Evolutionary conservation across 2,797 vertebrate genomes (phyloP).

Genomic region (Gymnocypris eckloni): DNA sequence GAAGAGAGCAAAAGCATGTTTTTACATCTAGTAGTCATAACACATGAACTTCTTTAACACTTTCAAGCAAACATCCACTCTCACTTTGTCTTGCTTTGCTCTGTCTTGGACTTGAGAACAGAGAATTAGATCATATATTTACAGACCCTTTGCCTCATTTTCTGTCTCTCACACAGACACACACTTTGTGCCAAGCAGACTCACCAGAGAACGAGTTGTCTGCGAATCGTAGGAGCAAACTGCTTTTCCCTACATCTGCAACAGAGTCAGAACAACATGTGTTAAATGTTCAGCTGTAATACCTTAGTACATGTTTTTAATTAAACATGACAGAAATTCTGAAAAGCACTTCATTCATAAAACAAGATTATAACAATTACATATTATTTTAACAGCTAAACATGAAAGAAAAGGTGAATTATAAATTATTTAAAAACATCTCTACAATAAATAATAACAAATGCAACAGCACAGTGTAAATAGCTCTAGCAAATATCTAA

Average conservation of each 20-base stretch:
- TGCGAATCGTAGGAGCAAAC: constrained; percentile 84
- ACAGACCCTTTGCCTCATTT: neutral
- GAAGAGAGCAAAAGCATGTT: constrained; percentile 17
- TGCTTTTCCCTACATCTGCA: constrained; percentile 88
- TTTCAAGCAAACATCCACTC: neutral
- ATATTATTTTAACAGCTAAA: neutral
- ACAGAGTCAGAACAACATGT: constrained; percentile 37
- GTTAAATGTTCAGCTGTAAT: neutral
- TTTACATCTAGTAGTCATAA: neutral
- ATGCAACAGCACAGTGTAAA: neutral
- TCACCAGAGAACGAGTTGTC: constrained; percentile 88
- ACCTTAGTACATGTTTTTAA: neutral
- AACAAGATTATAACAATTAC: neutral
- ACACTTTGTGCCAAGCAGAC: constrained; percentile 53
- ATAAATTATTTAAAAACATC: neutral
- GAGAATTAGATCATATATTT: constrained; percentile 19
- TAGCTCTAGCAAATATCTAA: neutral
- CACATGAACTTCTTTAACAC: neutral
- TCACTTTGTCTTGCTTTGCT: neutral
- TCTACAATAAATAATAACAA: neutral
- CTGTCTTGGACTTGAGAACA: neutral
- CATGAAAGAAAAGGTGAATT: neutral
- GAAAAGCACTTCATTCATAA: neutral
- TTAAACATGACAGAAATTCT: neutral
- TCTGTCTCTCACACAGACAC: constrained; percentile 3